phyloP scores from a whole-genome alignment of 2,888 invertebrate species.

The Sesia bembeciformis region DNA sequence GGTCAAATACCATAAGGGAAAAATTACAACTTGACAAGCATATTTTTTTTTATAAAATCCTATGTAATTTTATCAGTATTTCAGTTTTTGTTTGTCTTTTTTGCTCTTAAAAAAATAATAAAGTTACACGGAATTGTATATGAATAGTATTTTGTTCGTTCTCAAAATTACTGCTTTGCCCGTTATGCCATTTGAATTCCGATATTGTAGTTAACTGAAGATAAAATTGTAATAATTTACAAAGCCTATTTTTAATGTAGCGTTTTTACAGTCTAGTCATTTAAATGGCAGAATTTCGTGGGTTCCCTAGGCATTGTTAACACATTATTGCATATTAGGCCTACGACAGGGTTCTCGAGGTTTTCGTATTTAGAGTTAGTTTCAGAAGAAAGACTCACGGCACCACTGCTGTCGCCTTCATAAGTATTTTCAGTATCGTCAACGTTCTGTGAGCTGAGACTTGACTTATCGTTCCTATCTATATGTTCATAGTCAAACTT shows the following conservation, averaged over 20 bases:
- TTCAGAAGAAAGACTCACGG: slow-evolving; percentile 62
- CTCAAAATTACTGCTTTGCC: slow-evolving; percentile 4
- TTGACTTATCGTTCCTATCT: slow-evolving; percentile 54
- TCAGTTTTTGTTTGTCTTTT: too few relatives aligned
- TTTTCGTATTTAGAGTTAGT: slow-evolving; percentile 66
- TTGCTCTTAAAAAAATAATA: too few relatives aligned
- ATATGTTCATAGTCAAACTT: slow-evolving; percentile 39
- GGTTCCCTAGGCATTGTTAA: slow-evolving; percentile 43
- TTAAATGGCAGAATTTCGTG: slow-evolving; percentile 49
- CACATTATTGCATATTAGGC: slow-evolving; percentile 49
- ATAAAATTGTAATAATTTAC: too few relatives aligned
- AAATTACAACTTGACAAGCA: too few relatives aligned
- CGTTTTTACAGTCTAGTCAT: slow-evolving; percentile 22
- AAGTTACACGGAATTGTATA: too few relatives aligned
- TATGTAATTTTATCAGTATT: too few relatives aligned
- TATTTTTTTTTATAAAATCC: too few relatives aligned
- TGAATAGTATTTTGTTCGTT: too few relatives aligned
- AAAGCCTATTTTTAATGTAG: background rate
- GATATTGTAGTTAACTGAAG: too few relatives aligned
- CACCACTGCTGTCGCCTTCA: slow-evolving; percentile 64
- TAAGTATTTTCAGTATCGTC: slow-evolving; percentile 61
- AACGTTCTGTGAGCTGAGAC: slow-evolving; percentile 55
- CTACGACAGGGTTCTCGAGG: slow-evolving; percentile 66
- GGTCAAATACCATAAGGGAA: too few relatives aligned
- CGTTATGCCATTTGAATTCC: background rate